A percentile compares a stretch with the other conserved stretches of the same genome.
phyloP scores from a whole-genome alignment of 2,888 invertebrate species.

The Rhorus exstirpatorius region DNA sequence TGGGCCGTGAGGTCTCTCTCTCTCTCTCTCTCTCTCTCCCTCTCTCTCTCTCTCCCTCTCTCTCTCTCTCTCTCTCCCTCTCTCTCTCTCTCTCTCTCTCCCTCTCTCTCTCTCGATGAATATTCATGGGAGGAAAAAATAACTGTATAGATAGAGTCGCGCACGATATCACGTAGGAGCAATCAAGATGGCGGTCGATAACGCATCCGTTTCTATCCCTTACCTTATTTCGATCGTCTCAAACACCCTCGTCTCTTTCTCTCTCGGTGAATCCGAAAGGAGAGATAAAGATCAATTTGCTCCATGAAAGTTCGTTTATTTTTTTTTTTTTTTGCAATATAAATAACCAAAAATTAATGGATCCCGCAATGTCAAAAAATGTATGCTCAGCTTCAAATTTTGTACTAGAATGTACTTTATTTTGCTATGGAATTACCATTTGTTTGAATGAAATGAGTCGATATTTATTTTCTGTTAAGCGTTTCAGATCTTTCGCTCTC shows the following conservation, averaged over 20 bases:
- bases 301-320: background rate
- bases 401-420: too few relatives aligned
- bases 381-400: too few relatives aligned
- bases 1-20: slow-evolving; percentile 69
- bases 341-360: too few relatives aligned
- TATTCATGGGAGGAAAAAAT: slow-evolving; percentile 75
- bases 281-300: background rate
- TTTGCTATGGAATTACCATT: too few relatives aligned
- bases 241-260: slow-evolving; percentile 10
- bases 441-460: too few relatives aligned
- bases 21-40: too few relatives aligned
- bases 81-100: too few relatives aligned
- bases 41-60: too few relatives aligned
- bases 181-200: slow-evolving; percentile 76
- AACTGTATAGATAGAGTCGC: slow-evolving; percentile 69
- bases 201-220: slow-evolving; percentile 67
- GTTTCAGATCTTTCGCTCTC: slow-evolving; percentile 10
- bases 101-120: slow-evolving; percentile 74
- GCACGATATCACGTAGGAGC: slow-evolving; percentile 72
- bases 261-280: background rate
- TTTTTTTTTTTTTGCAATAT: background rate
- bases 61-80: too few relatives aligned
- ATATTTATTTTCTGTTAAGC: too few relatives aligned
- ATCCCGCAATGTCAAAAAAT: too few relatives aligned
- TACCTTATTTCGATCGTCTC: slow-evolving; percentile 7